These are phyloP conservation scores for Heteromormyrus szaboi DNA, from an alignment of 2,797 vertebrate genomes.

Conservation along the genomic window DNA sequence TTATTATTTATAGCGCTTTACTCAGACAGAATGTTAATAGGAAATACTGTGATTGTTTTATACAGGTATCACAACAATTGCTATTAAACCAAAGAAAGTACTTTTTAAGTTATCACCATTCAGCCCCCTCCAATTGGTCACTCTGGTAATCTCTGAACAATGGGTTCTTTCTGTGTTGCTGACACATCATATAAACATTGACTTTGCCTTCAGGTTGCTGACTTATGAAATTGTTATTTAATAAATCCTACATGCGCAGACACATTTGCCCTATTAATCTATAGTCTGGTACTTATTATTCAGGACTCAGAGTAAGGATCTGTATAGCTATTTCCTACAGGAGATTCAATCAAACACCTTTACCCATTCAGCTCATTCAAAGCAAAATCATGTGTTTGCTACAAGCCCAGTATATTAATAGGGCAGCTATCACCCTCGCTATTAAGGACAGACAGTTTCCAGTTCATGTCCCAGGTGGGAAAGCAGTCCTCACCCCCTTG, in stretches of 20 bases:
- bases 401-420: constrained; percentile 9
- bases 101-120: neutral
- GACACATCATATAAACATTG: neutral
- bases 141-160: neutral
- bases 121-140: neutral
- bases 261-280: neutral
- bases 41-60: neutral
- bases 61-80: neutral
- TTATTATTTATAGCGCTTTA: neutral
- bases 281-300: neutral
- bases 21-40: neutral
- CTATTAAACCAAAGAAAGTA: neutral
- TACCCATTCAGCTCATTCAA: neutral
- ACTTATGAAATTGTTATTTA: neutral
- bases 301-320: neutral
- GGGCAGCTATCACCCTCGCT: neutral
- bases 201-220: neutral
- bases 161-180: neutral
- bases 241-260: neutral
- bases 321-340: neutral
- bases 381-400: neutral
- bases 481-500: neutral
- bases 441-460: constrained; percentile 2
- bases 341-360: neutral
- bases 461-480: neutral